Evolutionary conservation across 1,140 invertebrate species (phyloP).

Genomic region (Archegozetes longisetosus): DNA sequence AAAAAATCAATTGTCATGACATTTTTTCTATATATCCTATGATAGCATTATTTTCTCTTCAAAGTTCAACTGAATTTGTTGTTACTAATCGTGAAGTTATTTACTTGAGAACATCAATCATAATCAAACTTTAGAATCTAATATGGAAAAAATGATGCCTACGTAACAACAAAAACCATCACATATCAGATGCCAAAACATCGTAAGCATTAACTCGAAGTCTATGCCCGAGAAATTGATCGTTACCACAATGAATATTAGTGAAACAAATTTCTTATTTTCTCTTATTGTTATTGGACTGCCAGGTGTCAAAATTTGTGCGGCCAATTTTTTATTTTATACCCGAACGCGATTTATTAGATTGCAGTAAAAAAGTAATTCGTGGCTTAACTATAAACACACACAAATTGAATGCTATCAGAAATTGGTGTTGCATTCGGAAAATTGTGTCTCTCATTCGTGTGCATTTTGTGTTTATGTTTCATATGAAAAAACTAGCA

Average conservation of each 20-base stretch:
- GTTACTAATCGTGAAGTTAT: background rate
- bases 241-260: no score
- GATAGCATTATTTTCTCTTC: background rate
- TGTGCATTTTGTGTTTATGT: no score
- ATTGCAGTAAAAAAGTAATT: background rate
- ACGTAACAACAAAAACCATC: background rate
- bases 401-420: background rate
- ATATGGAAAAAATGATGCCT: background rate
- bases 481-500: no score
- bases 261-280: no score
- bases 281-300: no score
- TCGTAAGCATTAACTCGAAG: background rate
- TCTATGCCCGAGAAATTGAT: no score
- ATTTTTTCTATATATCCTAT: background rate
- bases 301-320: no score
- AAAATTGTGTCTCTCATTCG: no score
- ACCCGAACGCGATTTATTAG: no score
- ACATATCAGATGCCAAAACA: background rate
- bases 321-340: no score
- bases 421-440: no score
- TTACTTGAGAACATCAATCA: background rate
- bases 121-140: background rate
- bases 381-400: background rate
- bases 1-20: background rate
- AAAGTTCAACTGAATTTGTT: no score